These are phyloP conservation scores for Pyrrhosoma nymphula DNA, from an alignment of 2,888 invertebrate genomes.

Conservation along the genomic window DNA sequence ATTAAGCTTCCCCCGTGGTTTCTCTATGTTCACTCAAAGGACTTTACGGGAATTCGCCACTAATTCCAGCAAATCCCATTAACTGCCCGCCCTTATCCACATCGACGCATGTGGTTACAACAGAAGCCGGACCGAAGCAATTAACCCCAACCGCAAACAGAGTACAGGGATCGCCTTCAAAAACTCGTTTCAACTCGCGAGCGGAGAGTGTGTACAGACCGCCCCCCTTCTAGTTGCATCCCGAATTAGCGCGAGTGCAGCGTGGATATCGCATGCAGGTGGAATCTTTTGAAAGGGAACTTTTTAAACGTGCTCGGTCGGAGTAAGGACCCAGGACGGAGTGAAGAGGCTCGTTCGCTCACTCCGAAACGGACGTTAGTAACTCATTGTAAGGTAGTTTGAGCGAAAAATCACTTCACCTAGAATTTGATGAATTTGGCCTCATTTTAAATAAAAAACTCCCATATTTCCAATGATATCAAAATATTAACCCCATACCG, in stretches of 20 bases:
- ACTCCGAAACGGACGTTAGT: background rate
- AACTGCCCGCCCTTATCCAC: no score
- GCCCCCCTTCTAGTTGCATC: background rate
- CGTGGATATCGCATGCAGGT: background rate
- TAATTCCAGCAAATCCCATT: no score
- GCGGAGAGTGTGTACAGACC: no score
- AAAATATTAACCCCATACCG: no score
- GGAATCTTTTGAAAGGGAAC: background rate
- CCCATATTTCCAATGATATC: no score
- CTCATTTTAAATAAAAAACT: no score
- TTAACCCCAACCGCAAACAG: background rate
- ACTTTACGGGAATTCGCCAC: no score
- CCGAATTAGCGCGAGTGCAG: background rate
- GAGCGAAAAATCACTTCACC: no score
- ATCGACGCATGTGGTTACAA: background rate
- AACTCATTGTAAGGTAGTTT: no score
- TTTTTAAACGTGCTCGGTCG: background rate
- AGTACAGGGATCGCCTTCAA: background rate
- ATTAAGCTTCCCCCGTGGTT: no score
- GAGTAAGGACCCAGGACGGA: background rate
- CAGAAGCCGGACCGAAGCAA: background rate
- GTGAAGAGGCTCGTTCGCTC: background rate
- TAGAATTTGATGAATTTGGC: no score
- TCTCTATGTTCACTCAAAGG: no score
- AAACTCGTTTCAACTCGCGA: background rate